A percentile compares a stretch with the other conserved stretches of the same genome.
Conservation (phyloP, 2,888 invertebrate genomes). For the Altica lythri region DNA sequence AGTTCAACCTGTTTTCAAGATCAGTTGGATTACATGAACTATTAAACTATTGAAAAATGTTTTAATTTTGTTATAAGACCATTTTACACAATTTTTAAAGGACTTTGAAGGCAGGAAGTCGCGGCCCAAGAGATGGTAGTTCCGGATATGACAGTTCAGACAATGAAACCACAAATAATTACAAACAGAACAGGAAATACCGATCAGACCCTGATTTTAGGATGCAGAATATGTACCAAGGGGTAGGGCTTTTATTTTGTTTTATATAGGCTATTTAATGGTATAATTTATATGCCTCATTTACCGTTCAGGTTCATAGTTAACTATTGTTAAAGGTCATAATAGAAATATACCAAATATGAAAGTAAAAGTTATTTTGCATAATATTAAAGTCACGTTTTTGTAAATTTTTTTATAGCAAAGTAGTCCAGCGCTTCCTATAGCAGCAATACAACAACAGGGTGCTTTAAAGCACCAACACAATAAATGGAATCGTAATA, state of each 20-base stretch:
- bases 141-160: constrained; percentile 93
- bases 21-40: no score
- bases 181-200: constrained; percentile 73
- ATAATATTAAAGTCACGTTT: neutral
- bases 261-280: constrained; percentile 29
- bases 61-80: neutral
- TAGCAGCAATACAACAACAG: constrained; percentile 72
- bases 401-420: constrained; percentile 31
- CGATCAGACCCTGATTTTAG: constrained; percentile 88
- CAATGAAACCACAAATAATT: constrained; percentile 71
- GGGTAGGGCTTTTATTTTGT: constrained; percentile 46
- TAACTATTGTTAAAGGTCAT: neutral
- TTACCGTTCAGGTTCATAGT: constrained; percentile 26
- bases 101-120: constrained; percentile 61
- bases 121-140: constrained; percentile 81
- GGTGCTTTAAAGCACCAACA: constrained; percentile 62
- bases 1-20: no score
- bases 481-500: constrained; percentile 57
- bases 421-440: constrained; percentile 59
- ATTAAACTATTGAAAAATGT: neutral
- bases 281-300: constrained; percentile 40
- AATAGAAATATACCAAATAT: no score
- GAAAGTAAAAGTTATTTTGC: no score
- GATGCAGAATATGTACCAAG: constrained; percentile 64
- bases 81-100: constrained; percentile 49